These are phyloP conservation scores for Drosophila birchii DNA, from an alignment of 2,888 invertebrate species.

Conservation along the genomic window DNA sequence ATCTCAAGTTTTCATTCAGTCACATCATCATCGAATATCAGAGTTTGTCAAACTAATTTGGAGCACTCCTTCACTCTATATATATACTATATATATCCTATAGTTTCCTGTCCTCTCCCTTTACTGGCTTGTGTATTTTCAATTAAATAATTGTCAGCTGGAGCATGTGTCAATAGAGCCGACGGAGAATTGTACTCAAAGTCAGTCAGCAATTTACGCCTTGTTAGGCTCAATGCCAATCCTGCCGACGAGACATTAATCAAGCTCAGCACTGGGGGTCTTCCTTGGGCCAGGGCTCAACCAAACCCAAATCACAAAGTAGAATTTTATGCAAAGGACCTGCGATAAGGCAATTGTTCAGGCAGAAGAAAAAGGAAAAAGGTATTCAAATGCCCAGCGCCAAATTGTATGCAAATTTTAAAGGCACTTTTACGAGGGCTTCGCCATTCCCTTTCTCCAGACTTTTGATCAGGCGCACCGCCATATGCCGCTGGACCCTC, in stretches of 20 bases:
- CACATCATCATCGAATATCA: constrained; percentile 37
- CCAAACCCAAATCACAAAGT: constrained; percentile 54
- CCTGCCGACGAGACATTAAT: constrained; percentile 57
- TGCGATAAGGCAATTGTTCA: constrained; percentile 30
- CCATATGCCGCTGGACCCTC: constrained; percentile 28
- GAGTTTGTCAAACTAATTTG: constrained; percentile 60
- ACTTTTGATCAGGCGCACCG: neutral
- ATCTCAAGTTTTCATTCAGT: constrained; percentile 30
- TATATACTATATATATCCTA: too few relatives aligned
- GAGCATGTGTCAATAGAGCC: constrained; percentile 52
- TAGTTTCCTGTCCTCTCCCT: constrained; percentile 5
- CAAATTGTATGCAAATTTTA: constrained; percentile 68
- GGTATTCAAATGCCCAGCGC: constrained; percentile 12
- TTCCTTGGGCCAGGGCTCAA: constrained; percentile 15
- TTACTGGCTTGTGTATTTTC: constrained; percentile 36
- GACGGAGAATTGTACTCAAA: constrained; percentile 31
- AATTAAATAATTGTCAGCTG: constrained; percentile 64
- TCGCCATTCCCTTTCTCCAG: neutral
- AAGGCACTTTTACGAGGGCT: constrained; percentile 34
- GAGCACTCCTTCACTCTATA: neutral
- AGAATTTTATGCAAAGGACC: constrained; percentile 70
- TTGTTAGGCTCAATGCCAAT: constrained; percentile 42
- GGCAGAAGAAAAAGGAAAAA: constrained; percentile 37
- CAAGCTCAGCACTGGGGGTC: constrained; percentile 48
- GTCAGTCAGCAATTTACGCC: constrained; percentile 24